Evolutionary conservation across 37 sponge, comb jelly and placozoan species (phyloP), one percentile per base, ranked within the genome.

Genomic region (Petrosia ficiformis): DNA sequence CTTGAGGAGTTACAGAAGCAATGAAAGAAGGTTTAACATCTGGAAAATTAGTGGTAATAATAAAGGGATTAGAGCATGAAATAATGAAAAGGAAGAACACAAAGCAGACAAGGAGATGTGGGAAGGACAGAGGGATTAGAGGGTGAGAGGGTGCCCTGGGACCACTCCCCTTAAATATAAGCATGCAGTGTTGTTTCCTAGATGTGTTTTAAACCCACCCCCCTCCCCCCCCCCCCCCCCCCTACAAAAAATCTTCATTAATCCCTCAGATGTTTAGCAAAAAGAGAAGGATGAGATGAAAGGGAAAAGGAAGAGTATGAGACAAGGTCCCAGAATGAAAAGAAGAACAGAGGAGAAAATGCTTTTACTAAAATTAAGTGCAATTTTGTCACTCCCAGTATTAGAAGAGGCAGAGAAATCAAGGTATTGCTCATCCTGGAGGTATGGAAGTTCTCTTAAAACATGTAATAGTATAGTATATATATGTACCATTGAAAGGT

Each of bases 401-500:
- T 48, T 48, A 19, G 63, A 29, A 5, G 63, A n/a, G 63, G 26
- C 26, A 22, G 25, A 22, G n/a, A 6, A 26, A n/a, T 61, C 26
- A 8, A 61, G 28, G 63, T 61, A 61, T 22, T 61, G 28, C 26
- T 61, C 63, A 22, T 61, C 63, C 63, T 61, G n/a, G n/a, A n/a
- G 6, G n/a, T 6, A 22, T 5, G 28, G 63, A 22, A 6, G 28
- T 61, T 8, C 30, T 26, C 37, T 41, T 41, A 41, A 24, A 42
- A 71, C 24, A 42, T 26, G n/a, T 6, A 39, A 43, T 29, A 71
- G 63, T 8, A 61, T 61, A 29, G 5, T 33, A 36, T 10, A n/a
- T 19, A 1, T 2, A 44, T 85, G 70, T 32, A 89, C 90, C 52
- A 76, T 44, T 21, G 57, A 28, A 5, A 92, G 74, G 26, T 87